These are phyloP conservation scores for Lynx canadensis DNA, from an alignment of 2,113 vertebrate genomes.

Conservation along the genomic window DNA sequence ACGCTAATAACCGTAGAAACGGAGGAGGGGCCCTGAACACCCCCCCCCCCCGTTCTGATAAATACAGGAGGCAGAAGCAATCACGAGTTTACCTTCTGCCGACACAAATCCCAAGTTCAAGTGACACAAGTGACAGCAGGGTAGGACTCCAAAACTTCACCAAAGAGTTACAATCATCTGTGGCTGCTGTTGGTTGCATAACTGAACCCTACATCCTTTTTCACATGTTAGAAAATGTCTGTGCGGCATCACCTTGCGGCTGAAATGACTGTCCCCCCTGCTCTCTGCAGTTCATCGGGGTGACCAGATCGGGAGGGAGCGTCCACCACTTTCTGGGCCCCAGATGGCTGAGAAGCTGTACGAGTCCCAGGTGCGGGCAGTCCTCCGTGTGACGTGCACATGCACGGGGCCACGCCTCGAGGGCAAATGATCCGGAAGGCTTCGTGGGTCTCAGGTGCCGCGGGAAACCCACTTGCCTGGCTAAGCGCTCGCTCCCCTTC, in stretches of 20 bases:
- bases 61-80: background rate
- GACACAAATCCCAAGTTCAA: background rate
- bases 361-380: background rate
- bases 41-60: background rate
- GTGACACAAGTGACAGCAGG: background rate
- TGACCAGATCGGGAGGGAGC: background rate
- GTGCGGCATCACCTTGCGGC: background rate
- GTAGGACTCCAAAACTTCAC: background rate
- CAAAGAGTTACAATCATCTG: background rate
- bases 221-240: background rate
- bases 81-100: background rate
- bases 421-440: background rate
- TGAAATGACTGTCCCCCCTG: background rate
- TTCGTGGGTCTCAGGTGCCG: background rate
- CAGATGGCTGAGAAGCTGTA: background rate
- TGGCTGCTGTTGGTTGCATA: background rate
- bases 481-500: fast-evolving
- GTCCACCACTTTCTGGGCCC: background rate
- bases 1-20: background rate
- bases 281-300: background rate
- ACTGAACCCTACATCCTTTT: background rate
- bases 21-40: background rate
- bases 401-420: background rate
- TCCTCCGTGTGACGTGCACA: background rate
- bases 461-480: background rate